Base-by-base conservation (phyloP, 1,140 invertebrate genomes). In the Drosophila melanica region DNA sequence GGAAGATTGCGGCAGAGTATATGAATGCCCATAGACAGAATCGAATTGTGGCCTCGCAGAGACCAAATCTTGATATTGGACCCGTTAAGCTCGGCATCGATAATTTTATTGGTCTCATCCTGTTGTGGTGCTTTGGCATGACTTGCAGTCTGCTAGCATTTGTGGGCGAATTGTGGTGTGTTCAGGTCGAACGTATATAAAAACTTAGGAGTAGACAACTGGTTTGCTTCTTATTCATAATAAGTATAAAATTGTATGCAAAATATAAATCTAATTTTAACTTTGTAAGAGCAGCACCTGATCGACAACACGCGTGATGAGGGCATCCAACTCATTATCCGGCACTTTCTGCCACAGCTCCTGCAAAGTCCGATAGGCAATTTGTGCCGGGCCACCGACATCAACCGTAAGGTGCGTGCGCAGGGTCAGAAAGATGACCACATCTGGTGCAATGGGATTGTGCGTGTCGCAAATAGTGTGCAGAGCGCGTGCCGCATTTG, bases 301-400 rank as follows among this genome's bases (percentile, higher is more conserved):
- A 64, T 92, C 90, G 9, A 67, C 89, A 2, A 92, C 90, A 20
- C 90, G 81, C 1, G 85, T 81, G 27, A 90, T 87, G 18, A 91
- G 41, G 7, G 90, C 67, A 59, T 85, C 81, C 35, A 91, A 44
- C 55, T 89, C 90, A 12, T 85, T 75, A 35, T 72, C 41, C 0
- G 33, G 2, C 4, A 91, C 20, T 18, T 81, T 35, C 8, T 62
- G 30, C 90, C 90, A 92, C 12, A 92, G 37, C n/a, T 79, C 41
- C 0, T 18, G 16, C 16, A 92, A 50, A 9, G 78, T 89, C 5
- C 85, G 37, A 9, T 50, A 45, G 9, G 84, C 84, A 20, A 90
- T 12, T 7, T 75, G 0, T 0, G 63, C 45, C 0, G 81, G 63
- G 14, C 45, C 78, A 0, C 3, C 39, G 4, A 7, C 47, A 5